Base-by-base conservation (phyloP, 1,140 invertebrate species). In the Ips typographus region DNA sequence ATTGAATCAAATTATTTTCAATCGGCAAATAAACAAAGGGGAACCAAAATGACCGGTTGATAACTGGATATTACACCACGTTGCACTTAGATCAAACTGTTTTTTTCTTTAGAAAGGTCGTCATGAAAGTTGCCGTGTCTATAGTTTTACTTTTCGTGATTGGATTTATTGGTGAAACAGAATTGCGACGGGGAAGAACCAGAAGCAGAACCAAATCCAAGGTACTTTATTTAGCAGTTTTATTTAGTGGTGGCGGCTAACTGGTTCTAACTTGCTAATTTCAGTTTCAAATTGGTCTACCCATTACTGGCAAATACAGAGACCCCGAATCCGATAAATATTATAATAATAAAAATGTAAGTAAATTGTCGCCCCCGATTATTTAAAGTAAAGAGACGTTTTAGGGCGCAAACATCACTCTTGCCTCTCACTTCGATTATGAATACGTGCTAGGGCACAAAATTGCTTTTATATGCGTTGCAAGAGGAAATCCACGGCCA, bases 391-490 rank as follows among this genome's bases (percentile, higher is more conserved):
- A 66, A 40, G 7, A 5, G 49, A 36, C 5, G 51, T 69, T 40
- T 75, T 76, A 96, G 94, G 94, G 94, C 40, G 94, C 94, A 0
- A 94, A 94, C 83, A 96, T 96, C 72, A 80, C 90, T n/a, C 84
- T 93, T 63, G 90, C 93, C 2, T 95, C 94, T 1, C 94, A 96
- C 80, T 96, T 96, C 82, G 94, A 96, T 83, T 89, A 92, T 82
- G 93, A 95, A 85, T 96, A 95, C 81, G 91, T 93, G 42, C 79
- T 96, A 71, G 94, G 94, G 3, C 94, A 96, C 80, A 96, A 96
- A 82, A 95, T 96, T 61, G 91, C 90, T 1, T 96, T 96, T 76
- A 82, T 96, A 22, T 96, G 94, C 78, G 89, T 93, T 8, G 94
- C 94, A 1, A 89, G 88, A 77, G 94, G 94, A 8, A 88, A 86